A percentile compares a stretch with the other conserved stretches of the same genome.
These are phyloP conservation scores for Timema podura DNA, from an alignment of 2,888 invertebrate genomes.

Conservation along the genomic window DNA sequence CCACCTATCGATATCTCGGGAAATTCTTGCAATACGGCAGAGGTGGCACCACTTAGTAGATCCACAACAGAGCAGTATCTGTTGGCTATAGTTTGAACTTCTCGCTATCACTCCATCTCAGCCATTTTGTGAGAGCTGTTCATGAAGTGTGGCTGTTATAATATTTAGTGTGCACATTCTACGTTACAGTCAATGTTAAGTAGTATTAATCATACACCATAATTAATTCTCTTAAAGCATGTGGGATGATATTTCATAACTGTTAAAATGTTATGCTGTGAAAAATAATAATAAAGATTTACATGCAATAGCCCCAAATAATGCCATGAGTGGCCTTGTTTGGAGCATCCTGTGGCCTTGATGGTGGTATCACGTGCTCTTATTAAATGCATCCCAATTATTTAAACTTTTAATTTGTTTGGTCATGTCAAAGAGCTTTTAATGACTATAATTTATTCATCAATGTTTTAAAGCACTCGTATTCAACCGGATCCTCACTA, in stretches of 20 bases:
- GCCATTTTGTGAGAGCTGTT: neutral
- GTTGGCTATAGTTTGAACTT: neutral
- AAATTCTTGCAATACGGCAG: no score
- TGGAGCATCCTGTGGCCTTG: neutral
- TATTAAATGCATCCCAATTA: neutral
- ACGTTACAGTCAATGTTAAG: neutral
- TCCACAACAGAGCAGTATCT: neutral
- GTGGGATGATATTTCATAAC: neutral
- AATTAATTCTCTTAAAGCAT: conserved; percentile 10
- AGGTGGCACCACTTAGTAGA: no score
- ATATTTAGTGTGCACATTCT: conserved; percentile 4
- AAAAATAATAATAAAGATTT: neutral
- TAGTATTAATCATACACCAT: conserved; percentile 8
- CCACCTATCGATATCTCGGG: no score
- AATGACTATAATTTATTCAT: neutral
- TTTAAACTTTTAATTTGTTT: conserved; percentile 3
- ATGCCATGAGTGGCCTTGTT: conserved; percentile 11
- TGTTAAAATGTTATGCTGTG: conserved; percentile 10
- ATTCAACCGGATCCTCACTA: no score
- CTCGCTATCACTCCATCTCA: neutral
- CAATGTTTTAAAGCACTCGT: neutral
- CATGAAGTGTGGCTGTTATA: neutral
- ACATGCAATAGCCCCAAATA: conserved; percentile 8
- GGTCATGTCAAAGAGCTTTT: neutral
- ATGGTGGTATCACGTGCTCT: neutral